Evolutionary conservation across 2,888 invertebrate genomes (phyloP).

Genomic region (Brachypterus glaber): DNA sequence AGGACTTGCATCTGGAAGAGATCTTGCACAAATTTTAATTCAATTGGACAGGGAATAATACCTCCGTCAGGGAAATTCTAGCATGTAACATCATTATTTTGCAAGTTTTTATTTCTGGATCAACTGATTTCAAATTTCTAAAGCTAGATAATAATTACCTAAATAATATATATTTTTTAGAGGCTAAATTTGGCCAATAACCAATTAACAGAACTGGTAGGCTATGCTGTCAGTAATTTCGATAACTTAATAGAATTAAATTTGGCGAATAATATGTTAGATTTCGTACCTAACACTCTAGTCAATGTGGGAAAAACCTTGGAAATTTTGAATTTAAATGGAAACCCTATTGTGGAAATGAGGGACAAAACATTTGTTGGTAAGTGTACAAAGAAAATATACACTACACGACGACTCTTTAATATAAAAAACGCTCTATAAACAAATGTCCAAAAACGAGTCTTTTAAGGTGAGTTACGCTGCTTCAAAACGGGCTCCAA

Average conservation of each 20-base stretch:
- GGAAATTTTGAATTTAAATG: slow-evolving; percentile 50
- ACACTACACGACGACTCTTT: not conserved
- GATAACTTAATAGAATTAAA: slow-evolving; percentile 47
- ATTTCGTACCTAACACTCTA: slow-evolving; percentile 49
- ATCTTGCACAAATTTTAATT: too few relatives aligned
- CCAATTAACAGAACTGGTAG: slow-evolving; percentile 48
- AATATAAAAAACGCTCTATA: not conserved
- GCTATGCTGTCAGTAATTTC: slow-evolving; percentile 45
- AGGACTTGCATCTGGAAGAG: too few relatives aligned
- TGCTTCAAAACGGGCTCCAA: too few relatives aligned
- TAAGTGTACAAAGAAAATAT: slow-evolving; percentile 26
- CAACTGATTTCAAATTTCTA: not conserved
- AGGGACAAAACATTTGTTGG: slow-evolving; percentile 52
- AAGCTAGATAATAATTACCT: slow-evolving; percentile 6
- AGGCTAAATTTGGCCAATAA: slow-evolving; percentile 42
- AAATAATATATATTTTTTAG: slow-evolving; percentile 22
- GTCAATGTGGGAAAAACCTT: slow-evolving; percentile 46
- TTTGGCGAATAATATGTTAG: slow-evolving; percentile 51
- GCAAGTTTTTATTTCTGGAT: too few relatives aligned
- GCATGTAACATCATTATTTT: too few relatives aligned
- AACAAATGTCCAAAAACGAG: too few relatives aligned
- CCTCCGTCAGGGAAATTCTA: too few relatives aligned
- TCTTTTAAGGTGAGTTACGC: too few relatives aligned
- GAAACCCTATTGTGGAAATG: slow-evolving; percentile 51
- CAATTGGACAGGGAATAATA: too few relatives aligned